phyloP scores from a whole-genome alignment of 1,140 invertebrate species.

The Drosophila sulfurigaster region DNA sequence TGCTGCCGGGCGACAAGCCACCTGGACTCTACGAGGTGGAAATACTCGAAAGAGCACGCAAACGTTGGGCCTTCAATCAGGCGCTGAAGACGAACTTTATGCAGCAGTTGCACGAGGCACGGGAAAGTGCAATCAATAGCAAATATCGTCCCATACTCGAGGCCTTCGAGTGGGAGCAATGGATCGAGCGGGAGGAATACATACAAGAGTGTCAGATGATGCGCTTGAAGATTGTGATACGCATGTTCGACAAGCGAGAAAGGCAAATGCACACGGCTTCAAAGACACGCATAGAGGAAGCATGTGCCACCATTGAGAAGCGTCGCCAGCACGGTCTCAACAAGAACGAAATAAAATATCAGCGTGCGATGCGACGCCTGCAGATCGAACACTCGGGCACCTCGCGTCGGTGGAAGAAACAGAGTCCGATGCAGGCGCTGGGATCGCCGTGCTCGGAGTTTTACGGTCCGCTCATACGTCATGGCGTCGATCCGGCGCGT shows the following conservation, averaged over 20 bases:
- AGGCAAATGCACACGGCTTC: constrained; percentile 78
- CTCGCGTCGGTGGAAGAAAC: constrained; percentile 62
- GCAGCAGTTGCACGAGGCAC: constrained; percentile 37
- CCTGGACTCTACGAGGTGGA: constrained; percentile 77
- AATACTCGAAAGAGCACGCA: constrained; percentile 74
- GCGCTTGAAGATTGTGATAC: constrained; percentile 86
- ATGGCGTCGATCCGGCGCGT: constrained; percentile 86
- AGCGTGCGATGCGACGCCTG: constrained; percentile 76
- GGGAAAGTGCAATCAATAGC: constrained; percentile 33
- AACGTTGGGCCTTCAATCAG: constrained; percentile 77
- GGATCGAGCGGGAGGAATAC: constrained; percentile 85
- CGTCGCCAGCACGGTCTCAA: constrained; percentile 82
- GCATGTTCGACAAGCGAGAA: constrained; percentile 83
- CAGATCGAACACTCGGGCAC: constrained; percentile 48
- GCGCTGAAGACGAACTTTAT: constrained; percentile 62
- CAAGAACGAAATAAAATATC: constrained; percentile 81
- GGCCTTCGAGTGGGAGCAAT: constrained; percentile 83
- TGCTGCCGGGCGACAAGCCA: constrained; percentile 58
- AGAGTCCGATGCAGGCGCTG: constrained; percentile 85
- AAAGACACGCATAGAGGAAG: constrained; percentile 83
- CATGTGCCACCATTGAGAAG: constrained; percentile 76
- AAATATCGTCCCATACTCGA: constrained; percentile 61
- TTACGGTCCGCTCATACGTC: constrained; percentile 86
- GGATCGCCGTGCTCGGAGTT: constrained; percentile 85
- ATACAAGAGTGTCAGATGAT: constrained; percentile 87